Evolutionary conservation across 2,888 invertebrate genomes (phyloP), one percentile per base, ranked within the genome.

Genomic region (Omphaloscelis lunosa): DNA sequence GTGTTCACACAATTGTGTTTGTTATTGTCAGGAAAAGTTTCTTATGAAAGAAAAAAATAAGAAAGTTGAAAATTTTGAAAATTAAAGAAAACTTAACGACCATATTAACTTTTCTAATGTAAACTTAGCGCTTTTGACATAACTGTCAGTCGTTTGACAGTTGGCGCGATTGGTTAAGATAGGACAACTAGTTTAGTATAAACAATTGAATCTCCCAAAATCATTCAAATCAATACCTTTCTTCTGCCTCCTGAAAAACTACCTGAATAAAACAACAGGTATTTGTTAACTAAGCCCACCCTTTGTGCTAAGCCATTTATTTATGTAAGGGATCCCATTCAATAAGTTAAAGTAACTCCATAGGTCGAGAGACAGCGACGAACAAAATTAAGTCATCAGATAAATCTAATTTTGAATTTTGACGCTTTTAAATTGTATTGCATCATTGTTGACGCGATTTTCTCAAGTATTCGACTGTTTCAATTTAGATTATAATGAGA

Each of bases 331-430:
- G 83, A 83, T 84, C 81, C 82, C 82, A 85, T 86, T 87, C 87
- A 88, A 91, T 90, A 90, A 90, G 88, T 88, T 87, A 86, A 89
- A 89, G 86, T 86, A 88, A 80, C 85, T 82, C 83, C 71, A 76
- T 79, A 83, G 73, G 11, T 77, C 9, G 34, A 67, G 86, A 88
- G 83, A 39, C 70, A 61, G 67, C 53, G 67, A 34, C 77, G 62
- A 63, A 48, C 6, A 61, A 63, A 61, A 74, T 77, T n/a, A 66
- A 74, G 41, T 68, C 77, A 80, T 79, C 76, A 48, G 11, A 75
- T 70, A 65, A 83, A 85, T 81, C 45, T 66, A 79, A 86, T 85
- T 81, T 71, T 53, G 62, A 77, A 78, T 80, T 78, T 82, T 69
- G 84, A 73, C 82, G 82, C 79, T 58, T 84, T 72, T 73, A 77